Evolutionary conservation across 2,113 vertebrate species (phyloP).

Genomic region (Verasper variegatus): DNA sequence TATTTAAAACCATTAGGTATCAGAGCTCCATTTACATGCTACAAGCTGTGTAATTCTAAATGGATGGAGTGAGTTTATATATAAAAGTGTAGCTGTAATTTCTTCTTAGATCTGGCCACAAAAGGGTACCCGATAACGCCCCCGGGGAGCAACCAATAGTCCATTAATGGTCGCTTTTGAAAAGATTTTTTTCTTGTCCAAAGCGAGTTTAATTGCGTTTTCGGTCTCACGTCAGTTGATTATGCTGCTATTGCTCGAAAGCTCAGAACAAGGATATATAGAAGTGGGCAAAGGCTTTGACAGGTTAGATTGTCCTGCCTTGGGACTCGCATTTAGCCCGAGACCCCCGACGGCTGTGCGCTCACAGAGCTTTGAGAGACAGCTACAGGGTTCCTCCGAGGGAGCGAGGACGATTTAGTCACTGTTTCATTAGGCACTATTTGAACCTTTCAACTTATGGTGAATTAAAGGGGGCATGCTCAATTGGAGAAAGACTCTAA

Average conservation of each 20-base stretch:
- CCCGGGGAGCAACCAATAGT: slow-evolving; percentile 71
- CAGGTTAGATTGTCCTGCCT: slow-evolving; percentile 84
- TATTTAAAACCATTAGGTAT: slow-evolving; percentile 17
- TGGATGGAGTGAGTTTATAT: slow-evolving; percentile 51
- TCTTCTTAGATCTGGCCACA: slow-evolving; percentile 70
- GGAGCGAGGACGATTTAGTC: slow-evolving; percentile 90
- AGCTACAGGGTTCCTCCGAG: slow-evolving; percentile 85
- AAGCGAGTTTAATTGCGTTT: slow-evolving; percentile 88
- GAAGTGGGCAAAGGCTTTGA: slow-evolving; percentile 83
- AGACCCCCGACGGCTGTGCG: slow-evolving; percentile 80
- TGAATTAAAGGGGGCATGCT: slow-evolving; percentile 94
- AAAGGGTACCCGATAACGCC: slow-evolving; percentile 75
- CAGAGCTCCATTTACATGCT: slow-evolving; percentile 37
- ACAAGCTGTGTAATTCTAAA: slow-evolving; percentile 43
- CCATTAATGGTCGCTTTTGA: slow-evolving; percentile 79
- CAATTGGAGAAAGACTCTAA: slow-evolving; percentile 83
- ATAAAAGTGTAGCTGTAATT: slow-evolving; percentile 65
- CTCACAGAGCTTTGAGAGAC: slow-evolving; percentile 85
- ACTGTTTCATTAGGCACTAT: slow-evolving; percentile 98
- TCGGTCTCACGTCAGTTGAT: slow-evolving; percentile 85
- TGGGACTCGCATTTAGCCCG: slow-evolving; percentile 78
- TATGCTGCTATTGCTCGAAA: slow-evolving; percentile 81
- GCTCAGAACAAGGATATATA: slow-evolving; percentile 74
- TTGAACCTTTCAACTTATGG: slow-evolving; percentile 98
- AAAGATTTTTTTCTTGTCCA: slow-evolving; percentile 77